Percentiles rank a stretch among this genome's conserved stretches.
Evolutionary conservation across 2,888 invertebrate species (phyloP).

Genomic region (Cenopis cana): DNA sequence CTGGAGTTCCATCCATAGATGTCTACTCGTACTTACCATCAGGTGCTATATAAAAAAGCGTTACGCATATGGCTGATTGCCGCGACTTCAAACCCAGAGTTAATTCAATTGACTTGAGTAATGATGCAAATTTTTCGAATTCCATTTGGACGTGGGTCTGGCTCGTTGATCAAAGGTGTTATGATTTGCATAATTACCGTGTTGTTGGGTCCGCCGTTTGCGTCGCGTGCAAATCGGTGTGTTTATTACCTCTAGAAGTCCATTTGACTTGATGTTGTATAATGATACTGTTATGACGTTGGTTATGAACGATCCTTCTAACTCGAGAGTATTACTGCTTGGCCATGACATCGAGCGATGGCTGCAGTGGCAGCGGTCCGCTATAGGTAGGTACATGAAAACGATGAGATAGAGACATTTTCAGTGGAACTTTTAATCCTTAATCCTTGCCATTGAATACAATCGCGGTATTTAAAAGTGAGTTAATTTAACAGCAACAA

Average conservation of each 20-base stretch:
- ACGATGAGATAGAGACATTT: no score
- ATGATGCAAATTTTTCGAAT: conserved; percentile 73
- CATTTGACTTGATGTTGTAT: background rate
- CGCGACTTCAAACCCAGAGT: conserved; percentile 60
- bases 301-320: background rate
- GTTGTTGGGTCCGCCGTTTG: conserved; percentile 47
- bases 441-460: no score
- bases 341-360: no score
- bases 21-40: no score
- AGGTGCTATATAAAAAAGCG: background rate
- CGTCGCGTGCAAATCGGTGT: conserved; percentile 24
- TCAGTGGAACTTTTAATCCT: no score
- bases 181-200: conserved; percentile 66
- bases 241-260: conserved; percentile 31
- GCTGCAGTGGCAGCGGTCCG: no score
- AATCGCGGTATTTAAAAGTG: no score
- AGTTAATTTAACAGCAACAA: no score
- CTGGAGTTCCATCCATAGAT: no score
- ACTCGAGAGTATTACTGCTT: no score
- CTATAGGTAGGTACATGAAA: no score
- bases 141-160: conserved; percentile 62
- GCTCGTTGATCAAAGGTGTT: conserved; percentile 67
- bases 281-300: background rate
- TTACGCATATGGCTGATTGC: conserved; percentile 14
- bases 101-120: conserved; percentile 72